Base-by-base conservation (phyloP, 2,113 vertebrate species). In the Austrofundulus limnaeus region DNA sequence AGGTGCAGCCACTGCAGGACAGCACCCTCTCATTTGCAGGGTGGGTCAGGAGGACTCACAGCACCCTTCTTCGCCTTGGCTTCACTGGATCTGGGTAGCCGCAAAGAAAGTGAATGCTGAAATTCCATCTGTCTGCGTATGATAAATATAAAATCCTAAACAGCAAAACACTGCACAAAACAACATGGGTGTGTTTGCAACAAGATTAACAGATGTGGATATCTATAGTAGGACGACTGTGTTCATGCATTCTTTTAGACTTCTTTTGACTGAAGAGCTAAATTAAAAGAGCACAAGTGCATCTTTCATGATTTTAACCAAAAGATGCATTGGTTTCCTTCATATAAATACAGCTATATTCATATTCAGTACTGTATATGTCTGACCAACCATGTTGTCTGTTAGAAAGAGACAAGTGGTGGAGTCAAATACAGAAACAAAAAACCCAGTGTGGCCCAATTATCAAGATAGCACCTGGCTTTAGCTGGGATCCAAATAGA, bases 11-110 rank as follows among this genome's bases (percentile, higher is more conserved):
- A 80, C 81, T 70, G 85, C 66, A 80, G 84, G 76, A 78, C 80
- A 71, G 79, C 87, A 90, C 89, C 89, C 92, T 92, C 88, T 93
- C 90, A 93, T 93, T 92, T 92, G 81, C 84, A 86, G 89, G 91
- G 91, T 75, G 90, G 92, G 89, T 88, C 89, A 86, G 81, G 78
- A 53, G 85, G 89, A 92, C 81, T 82, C 78, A 75, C 76, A 76
- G 81, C 67, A 81, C 80, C 84, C 87, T 80, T 87, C 75, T 84
- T 75, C 83, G 74, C 74, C 77, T 74, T 31, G 72, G 83, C 78
- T 84, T 58, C 64, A 68, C 75, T 78, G 78, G 75, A 72, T 64
- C 63, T 31, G 46, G 72, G 68, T 65, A 77, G 90, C 90, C 90
- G 68, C 88, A 86, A 81, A 87, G 75, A 74, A 53, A 76, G 78